Base-by-base conservation (phyloP, 2,113 vertebrate genomes). In the Ibidorhyncha struthersii region DNA sequence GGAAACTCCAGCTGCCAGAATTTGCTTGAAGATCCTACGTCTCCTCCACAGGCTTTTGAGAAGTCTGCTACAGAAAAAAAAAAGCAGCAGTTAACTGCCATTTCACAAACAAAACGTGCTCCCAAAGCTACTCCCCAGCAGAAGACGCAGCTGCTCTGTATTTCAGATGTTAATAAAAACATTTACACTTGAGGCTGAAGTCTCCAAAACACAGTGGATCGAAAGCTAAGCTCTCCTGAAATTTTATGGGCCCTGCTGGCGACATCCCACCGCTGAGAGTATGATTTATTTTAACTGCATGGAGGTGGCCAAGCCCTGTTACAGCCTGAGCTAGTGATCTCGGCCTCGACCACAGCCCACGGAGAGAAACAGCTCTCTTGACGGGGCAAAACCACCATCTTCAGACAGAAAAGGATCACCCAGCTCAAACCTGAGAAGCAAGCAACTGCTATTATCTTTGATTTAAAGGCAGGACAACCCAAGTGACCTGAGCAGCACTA, bases 41-140 rank as follows among this genome's bases (percentile, higher is more conserved):
- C 97, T 96, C 94, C 86, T 93, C 92, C 38, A 9, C 77, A 94
- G 96, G 81, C 93, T 96, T 95, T 91, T 95, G 96, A 96, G 89
- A 96, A 89, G 87, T 80, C 90, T 81, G 93, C 91, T 96, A 80
- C 61, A 25, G 52, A 93, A 52, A 77, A 52, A 77, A 41, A 40
- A 69, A 52, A 62, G 29, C 2, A 52, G 41, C 56, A 61, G 53
- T 78, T 94, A 78, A 63, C 30, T 14, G 73, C 56, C 15, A 40
- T 72, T 67, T 63, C 81, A 83, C 49, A 41, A 38, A 80, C 78
- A 91, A 73, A 61, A 80, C 3, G 6, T 8, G 26, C 21, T 89
- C 67, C 83, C 56, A 67, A 56, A 78, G 70, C 61, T 52, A 7
- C 16, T 72, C 16, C 32, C 0, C 4, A 70, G 49, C 38, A n/a